A percentile compares a stretch with the other conserved stretches of the same genome.
Evolutionary conservation across 2,888 invertebrate genomes (phyloP).

Genomic region (Coecobrya sp.): DNA sequence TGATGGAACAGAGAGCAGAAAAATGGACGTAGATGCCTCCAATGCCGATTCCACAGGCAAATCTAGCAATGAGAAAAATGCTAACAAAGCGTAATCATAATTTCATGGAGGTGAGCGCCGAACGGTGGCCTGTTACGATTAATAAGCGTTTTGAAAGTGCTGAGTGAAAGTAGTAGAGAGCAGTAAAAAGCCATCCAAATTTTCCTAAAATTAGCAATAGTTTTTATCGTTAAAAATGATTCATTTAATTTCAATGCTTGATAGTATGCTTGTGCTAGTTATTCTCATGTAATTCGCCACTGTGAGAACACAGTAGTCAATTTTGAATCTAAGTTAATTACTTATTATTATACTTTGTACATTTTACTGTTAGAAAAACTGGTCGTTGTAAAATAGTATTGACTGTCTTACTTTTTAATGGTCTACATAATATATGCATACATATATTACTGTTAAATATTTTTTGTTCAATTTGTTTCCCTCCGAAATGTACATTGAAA

Average conservation of each 20-base stretch:
- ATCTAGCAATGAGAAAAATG: background rate
- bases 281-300: background rate
- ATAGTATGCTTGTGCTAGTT: background rate
- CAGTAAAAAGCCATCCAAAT: slow-evolving; percentile 1
- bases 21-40: slow-evolving; percentile 65
- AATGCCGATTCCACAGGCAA: background rate
- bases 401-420: background rate
- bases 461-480: slow-evolving; percentile 39
- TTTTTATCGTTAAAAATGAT: background rate
- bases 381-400: slow-evolving; percentile 8
- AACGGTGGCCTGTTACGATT: slow-evolving; percentile 17
- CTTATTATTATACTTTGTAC: background rate
- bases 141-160: background rate
- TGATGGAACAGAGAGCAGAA: slow-evolving; percentile 20
- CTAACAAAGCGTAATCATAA: slow-evolving; percentile 24
- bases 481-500: background rate
- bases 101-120: too few species aligned
- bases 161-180: background rate
- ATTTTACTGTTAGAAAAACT: background rate
- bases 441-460: background rate
- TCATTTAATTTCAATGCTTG: background rate
- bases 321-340: background rate
- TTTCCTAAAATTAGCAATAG: background rate
- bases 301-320: background rate
- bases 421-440: too few species aligned